Base-by-base conservation (phyloP, 2,797 vertebrate species). In the Sebastes variabilis region DNA sequence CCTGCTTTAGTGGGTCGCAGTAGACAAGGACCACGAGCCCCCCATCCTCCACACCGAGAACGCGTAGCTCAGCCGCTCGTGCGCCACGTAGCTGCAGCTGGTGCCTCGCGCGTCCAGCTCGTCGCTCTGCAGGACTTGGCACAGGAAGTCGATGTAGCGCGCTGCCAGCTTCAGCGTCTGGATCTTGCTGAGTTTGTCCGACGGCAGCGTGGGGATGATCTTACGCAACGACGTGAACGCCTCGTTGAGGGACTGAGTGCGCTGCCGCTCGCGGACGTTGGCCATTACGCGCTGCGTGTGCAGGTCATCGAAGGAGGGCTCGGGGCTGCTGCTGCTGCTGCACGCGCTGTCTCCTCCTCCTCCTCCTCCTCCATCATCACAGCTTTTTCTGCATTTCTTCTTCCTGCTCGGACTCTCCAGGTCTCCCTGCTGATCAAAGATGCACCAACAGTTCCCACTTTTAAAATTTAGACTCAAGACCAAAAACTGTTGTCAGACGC, bases 11-110 rank as follows among this genome's bases (percentile, higher is more conserved):
- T 98, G 98, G 91, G 97, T 98, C 80, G 97, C 72, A 1, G 94
- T 96, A 70, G 98, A 98, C 97, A 98, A 95, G 96, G 97, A 98
- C 97, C 97, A 99, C 88, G 97, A 96, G 88, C 97, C 98, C 90
- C 98, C 98, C 98, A 99, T 99, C 94, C 98, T 97, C 98, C 98
- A 99, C 66, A 99, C 98, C 1, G 98, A 99, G 95, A 99, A 99
- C 86, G 98, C 98, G 93, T 99, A 99, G 95, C 98, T 99, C 90
- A 99, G 96, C 80, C 97, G 94, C 91, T 99, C 98, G 89, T 98
- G 98, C 93, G 98, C 98, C 96, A 99, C 97, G 96, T 98, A 99
- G 96, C 97, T 98, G 96, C 98, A 98, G 93, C 97, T 98, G 95
- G 97, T 96, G 93, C 97, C 97, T 93, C 97, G 97, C 95, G 97